Conservation (phyloP, 2,888 invertebrate genomes). For the Dynastes hyllus region DNA sequence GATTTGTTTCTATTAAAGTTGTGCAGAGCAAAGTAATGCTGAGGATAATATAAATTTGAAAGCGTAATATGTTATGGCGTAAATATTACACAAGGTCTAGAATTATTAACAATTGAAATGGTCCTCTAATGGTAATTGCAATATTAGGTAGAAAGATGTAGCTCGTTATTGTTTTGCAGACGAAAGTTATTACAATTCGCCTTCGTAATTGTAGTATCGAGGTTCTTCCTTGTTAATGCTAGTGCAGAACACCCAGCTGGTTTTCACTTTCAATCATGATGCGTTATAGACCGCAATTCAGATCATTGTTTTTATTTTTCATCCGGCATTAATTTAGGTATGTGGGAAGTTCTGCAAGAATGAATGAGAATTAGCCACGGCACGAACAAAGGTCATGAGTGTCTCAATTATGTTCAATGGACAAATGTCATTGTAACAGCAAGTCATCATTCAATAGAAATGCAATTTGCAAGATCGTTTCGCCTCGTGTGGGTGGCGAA, state of each 20-base stretch:
- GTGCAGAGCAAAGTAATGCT: too few species aligned
- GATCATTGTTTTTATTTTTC: constrained; percentile 40
- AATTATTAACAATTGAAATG: neutral
- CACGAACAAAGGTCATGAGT: constrained; percentile 35
- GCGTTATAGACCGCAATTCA: constrained; percentile 14
- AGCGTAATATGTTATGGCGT: too few species aligned
- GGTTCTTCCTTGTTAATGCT: neutral
- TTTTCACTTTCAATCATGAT: constrained; percentile 14
- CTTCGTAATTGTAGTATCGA: neutral
- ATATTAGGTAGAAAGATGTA: neutral
- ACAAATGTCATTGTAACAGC: constrained; percentile 32
- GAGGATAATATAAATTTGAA: too few species aligned
- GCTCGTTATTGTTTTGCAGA: neutral
- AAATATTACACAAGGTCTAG: too few species aligned
- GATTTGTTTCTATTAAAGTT: too few species aligned
- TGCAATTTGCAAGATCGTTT: constrained; percentile 43
- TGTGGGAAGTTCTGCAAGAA: constrained; percentile 33
- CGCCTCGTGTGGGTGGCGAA: constrained; percentile 29
- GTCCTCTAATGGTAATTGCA: neutral
- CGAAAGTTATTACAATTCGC: neutral
- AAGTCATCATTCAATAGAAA: constrained; percentile 30
- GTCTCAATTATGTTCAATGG: constrained; percentile 42
- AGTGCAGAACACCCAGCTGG: constrained; percentile 10
- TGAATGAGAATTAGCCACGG: constrained; percentile 31
- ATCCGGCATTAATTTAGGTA: constrained; percentile 25